phyloP scores from a whole-genome alignment of 2,113 vertebrate species.

The Ceyx cyanopectus region DNA sequence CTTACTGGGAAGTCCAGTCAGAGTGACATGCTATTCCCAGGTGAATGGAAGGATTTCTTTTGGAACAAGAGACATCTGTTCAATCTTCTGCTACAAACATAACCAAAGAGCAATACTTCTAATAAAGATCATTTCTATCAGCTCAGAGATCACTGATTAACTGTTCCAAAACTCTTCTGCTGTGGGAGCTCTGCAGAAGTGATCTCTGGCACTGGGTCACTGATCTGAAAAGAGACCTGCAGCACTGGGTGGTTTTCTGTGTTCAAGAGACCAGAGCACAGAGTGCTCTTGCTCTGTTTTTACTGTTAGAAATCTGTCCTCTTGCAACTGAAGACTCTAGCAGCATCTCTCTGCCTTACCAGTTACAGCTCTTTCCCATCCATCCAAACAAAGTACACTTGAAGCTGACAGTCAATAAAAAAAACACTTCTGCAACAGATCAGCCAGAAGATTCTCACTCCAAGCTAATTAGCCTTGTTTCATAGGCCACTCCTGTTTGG shows the following conservation, averaged over 20 bases:
- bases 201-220: background rate
- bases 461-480: background rate
- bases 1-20: background rate
- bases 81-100: background rate
- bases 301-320: background rate
- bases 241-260: background rate
- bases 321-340: background rate
- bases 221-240: background rate
- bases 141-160: background rate
- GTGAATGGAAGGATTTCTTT: background rate
- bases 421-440: background rate
- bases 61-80: background rate
- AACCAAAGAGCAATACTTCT: background rate
- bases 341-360: background rate
- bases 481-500: accelerated
- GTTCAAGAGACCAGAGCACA: accelerated
- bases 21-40: background rate
- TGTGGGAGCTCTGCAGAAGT: background rate
- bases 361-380: background rate
- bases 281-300: background rate
- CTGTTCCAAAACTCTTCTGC: background rate
- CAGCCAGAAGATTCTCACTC: background rate
- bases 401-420: background rate
- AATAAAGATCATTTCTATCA: background rate
- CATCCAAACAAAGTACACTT: background rate